Evolutionary conservation across 2,888 invertebrate species (phyloP).

Genomic region (Torymus auratus): DNA sequence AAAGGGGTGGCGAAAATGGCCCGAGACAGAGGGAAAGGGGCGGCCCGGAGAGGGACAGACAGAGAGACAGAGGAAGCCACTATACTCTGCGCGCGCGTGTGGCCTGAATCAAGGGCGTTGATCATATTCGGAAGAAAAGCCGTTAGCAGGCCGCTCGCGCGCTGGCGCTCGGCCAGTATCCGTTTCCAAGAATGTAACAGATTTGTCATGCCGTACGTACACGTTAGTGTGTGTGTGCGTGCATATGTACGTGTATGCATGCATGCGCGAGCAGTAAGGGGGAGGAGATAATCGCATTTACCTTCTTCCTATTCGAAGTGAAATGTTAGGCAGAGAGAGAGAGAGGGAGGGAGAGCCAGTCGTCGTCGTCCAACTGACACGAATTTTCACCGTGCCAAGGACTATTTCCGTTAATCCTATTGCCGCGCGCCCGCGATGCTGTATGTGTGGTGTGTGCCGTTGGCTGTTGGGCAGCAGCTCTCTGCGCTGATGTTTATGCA

Average conservation of each 20-base stretch:
- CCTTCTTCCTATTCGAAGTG: conserved; percentile 64
- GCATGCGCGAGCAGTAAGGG: conserved; percentile 45
- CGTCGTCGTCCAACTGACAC: conserved; percentile 66
- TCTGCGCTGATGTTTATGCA: too few species aligned
- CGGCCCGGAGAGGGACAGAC: not conserved
- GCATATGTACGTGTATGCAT: not conserved
- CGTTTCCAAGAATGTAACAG: conserved; percentile 73
- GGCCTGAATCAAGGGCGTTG: conserved; percentile 61
- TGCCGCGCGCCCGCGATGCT: not conserved
- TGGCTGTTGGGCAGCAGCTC: too few species aligned
- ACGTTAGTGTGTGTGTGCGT: conserved; percentile 28
- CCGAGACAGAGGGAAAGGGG: not conserved
- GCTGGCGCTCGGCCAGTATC: conserved; percentile 71
- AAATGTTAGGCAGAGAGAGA: conserved; percentile 64
- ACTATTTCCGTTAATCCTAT: conserved; percentile 67
- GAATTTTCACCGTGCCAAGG: conserved; percentile 71
- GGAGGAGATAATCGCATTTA: conserved; percentile 69
- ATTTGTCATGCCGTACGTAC: conserved; percentile 68
- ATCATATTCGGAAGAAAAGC: conserved; percentile 72
- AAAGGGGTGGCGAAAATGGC: too few species aligned
- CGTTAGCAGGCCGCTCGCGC: conserved; percentile 63
- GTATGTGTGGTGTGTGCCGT: too few species aligned
- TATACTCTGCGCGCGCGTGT: too few species aligned
- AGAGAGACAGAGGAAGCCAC: not conserved
- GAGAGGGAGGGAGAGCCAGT: too few species aligned